A percentile compares a stretch with the other conserved stretches of the same genome.
Conservation (phyloP, 2,797 vertebrate species). For the Rhinoraja longicauda region DNA sequence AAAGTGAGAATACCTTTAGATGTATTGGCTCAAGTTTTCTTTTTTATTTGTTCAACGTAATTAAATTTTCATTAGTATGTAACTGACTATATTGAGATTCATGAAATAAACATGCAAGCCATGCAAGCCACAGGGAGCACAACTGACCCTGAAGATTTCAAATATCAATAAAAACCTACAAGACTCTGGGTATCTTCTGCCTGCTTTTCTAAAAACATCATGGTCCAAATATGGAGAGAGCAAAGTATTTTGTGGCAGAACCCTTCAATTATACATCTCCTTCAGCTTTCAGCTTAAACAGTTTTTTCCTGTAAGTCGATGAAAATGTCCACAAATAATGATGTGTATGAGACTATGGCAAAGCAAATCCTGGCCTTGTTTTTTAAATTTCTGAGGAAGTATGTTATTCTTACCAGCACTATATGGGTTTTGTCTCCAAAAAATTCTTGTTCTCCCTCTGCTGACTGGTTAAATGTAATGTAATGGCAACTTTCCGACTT, state of each 20-base stretch:
- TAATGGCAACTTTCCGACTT: too few species aligned
- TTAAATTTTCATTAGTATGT: background rate
- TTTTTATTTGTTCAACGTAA: background rate
- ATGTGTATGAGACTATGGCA: background rate
- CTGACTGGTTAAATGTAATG: too few species aligned
- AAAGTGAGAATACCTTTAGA: background rate
- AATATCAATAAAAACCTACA: slow-evolving; percentile 1
- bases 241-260: background rate
- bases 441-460: background rate
- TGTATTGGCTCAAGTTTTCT: background rate
- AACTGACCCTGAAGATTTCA: background rate
- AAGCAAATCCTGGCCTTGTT: background rate
- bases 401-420: background rate
- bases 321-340: background rate
- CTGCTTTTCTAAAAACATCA: background rate
- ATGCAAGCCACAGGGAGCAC: background rate
- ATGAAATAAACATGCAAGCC: background rate
- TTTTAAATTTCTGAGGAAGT: background rate
- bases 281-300: background rate
- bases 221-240: background rate
- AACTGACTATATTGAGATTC: background rate
- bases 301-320: background rate
- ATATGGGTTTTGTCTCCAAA: background rate
- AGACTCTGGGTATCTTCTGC: background rate
- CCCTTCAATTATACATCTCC: background rate